phyloP scores from a whole-genome alignment of 2,113 vertebrate genomes.

The Protobothrops flavoviridis region DNA sequence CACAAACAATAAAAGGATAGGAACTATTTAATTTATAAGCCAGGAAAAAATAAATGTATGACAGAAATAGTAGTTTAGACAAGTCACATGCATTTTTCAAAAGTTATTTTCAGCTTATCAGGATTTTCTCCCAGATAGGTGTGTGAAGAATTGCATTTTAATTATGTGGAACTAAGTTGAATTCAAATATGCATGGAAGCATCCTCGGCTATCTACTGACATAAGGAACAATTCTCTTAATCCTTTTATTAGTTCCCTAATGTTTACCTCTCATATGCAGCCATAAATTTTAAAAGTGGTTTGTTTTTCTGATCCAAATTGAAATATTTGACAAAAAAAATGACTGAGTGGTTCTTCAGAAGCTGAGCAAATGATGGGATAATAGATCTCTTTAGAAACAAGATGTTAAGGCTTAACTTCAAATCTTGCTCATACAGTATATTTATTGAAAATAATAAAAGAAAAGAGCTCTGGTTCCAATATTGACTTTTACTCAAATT shows the following conservation, averaged over 20 bases:
- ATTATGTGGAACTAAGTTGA: background rate
- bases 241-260: background rate
- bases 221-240: background rate
- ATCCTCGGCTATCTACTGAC: background rate
- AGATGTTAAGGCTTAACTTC: background rate
- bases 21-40: background rate
- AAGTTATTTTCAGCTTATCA: background rate
- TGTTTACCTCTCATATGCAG: constrained; percentile 58
- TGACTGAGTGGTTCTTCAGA: background rate
- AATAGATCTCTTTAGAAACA: background rate
- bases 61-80: background rate
- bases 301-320: background rate
- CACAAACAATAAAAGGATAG: background rate
- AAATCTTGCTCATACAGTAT: background rate
- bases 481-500: background rate
- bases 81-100: background rate
- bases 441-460: background rate
- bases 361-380: background rate
- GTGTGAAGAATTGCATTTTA: background rate
- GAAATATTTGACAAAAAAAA: background rate
- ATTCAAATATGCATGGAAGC: background rate
- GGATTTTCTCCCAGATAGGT: background rate
- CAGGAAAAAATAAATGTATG: background rate
- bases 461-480: background rate
- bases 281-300: constrained; percentile 37